Evolutionary conservation across 2,113 vertebrate species (phyloP), one percentile per base, ranked within the genome.

Genomic region (Sclerurus mexicanus): DNA sequence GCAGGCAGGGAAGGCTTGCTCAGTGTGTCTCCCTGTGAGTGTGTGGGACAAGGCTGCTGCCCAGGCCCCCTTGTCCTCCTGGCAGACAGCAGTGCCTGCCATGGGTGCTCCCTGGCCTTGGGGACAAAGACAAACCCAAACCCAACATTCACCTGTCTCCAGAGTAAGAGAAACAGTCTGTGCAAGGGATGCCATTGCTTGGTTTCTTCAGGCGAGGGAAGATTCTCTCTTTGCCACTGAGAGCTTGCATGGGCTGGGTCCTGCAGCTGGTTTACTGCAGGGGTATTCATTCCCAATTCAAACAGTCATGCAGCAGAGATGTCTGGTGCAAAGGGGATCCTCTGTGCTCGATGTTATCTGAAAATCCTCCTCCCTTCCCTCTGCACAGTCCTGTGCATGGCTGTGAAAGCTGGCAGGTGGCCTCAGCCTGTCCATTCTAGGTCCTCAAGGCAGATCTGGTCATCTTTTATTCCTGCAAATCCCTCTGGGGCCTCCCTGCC

Each of bases 311-410:
- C 62, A 64, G 49, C 12, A 8, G 78, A 75, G 77, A 17, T 56
- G 63, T 42, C 27, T 85, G 75, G 12, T 8, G 7, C 2, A 2
- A 49, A 56, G 37, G 9, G 30, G 15, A 62, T 14, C 40, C 56
- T 47, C 44, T 37, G 39, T 72, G 58, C 77, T 62, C 25, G 37
- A 25, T 0, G 0, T 39, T 63, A 27, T 9, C 25, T 75, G 40
- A n/a, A 74, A 67, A 56, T 37, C 16, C 35, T 53, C 37, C n/a
- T 72, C 25, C 42, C 28, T 85, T 79, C 37, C 25, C n/a, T 85
- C 56, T 3, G 1, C 30, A 12, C 0, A 0, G 33, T 37, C 33
- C 77, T 50, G 35, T 0, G 0, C 0, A 0, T 56, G 44, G 60
- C 77, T 67, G 14, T 69, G 47, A 59, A 92, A 37, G 56, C 59